A percentile compares a stretch with the other conserved stretches of the same genome.
phyloP scores from a whole-genome alignment of 2,888 invertebrate genomes.

The Cephus nigrinus region DNA sequence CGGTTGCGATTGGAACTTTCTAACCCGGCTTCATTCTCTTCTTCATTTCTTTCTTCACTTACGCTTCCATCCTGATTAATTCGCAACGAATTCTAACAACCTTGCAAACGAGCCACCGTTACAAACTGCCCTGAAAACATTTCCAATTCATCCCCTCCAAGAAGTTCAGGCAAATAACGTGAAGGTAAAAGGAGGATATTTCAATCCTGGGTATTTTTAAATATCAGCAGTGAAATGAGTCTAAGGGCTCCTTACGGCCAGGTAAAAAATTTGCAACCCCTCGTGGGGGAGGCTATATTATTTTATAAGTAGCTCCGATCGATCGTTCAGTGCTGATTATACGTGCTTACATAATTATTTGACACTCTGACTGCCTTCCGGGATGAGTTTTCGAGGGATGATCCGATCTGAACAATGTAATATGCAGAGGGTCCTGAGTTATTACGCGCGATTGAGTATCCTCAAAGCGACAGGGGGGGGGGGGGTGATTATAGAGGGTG shows the following conservation, averaged over 20 bases:
- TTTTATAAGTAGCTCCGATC: not conserved
- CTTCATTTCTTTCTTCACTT: not conserved
- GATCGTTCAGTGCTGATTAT: not conserved
- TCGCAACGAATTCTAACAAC: not conserved
- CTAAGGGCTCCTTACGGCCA: no score
- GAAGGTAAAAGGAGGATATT: not conserved
- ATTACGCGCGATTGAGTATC: not conserved
- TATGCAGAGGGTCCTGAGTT: not conserved
- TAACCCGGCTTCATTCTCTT: no score
- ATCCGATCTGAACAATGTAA: not conserved
- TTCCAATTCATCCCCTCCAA: not conserved
- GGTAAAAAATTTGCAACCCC: no score
- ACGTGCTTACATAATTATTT: not conserved
- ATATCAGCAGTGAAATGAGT: no score
- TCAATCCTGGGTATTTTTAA: no score
- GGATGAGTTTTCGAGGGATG: not conserved
- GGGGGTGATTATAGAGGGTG: not conserved
- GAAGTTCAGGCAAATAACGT: not conserved
- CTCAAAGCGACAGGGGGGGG: not conserved
- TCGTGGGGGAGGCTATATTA: not conserved
- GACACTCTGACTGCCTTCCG: not conserved
- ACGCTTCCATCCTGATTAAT: not conserved
- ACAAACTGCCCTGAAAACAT: not conserved
- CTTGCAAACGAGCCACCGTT: not conserved
- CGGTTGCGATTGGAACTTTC: not conserved